Base-by-base conservation (phyloP, 2,113 vertebrate species). In the Thunnus thynnus region DNA sequence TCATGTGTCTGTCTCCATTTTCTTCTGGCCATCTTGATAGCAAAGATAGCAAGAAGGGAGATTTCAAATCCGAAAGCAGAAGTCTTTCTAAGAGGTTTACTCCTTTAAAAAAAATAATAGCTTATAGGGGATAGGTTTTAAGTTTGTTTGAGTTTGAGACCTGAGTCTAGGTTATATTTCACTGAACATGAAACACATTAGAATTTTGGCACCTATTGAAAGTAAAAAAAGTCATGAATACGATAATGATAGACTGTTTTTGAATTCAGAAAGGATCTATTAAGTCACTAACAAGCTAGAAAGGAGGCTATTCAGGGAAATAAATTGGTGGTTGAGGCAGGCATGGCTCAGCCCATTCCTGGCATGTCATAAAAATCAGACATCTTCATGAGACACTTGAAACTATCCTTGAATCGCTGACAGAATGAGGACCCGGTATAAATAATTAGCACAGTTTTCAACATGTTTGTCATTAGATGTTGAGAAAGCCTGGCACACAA, bases 351-450 rank as follows among this genome's bases (percentile, higher is more conserved):
- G 72, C 70, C 72, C 72, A 76, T 68, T 82, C 61, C 70, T 79
- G 67, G 78, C 77, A 80, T 72, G 83, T 89, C 89, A 91, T 87
- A 83, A 91, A 92, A 91, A 85, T 86, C 86, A 76, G 74, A 88
- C 84, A 83, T 92, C 83, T 93, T 88, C 75, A 84, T 22, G 78
- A 88, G 81, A 89, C 80, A 86, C 89, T 89, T 80, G 58, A 91
- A 91, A 80, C 85, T 83, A 66, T 68, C 76, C 80, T 84, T 89
- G 84, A 92, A 81, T 82, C 27, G 56, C 73, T 92, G 93, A 93
- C 93, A 89, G 92, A 92, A 91, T 92, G 89, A 89, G 91, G 84
- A 87, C 83, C 90, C 68, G 48, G 69, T 77, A 92, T 90, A 89
- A 91, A 94, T 93, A 91, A 93, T 93, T 92, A 92, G 89, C 67